A percentile compares a stretch with the other conserved stretches of the same genome.
These are phyloP conservation scores for Listronotus bonariensis DNA, from an alignment of 1,140 invertebrate species.

Conservation along the genomic window DNA sequence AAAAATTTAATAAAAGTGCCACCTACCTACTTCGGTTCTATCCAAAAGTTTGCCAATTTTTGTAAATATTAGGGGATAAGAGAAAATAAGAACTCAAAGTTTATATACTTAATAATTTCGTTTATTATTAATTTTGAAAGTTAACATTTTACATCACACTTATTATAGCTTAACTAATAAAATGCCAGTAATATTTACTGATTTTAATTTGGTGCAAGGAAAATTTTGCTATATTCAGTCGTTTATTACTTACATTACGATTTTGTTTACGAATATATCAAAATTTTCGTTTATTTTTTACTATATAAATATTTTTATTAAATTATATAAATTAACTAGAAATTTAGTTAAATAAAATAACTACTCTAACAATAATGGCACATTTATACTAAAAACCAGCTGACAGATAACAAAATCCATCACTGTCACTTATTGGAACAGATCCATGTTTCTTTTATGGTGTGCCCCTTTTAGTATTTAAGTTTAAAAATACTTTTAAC, in stretches of 20 bases:
- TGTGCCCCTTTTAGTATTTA: slow-evolving; percentile 31
- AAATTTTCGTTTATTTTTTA: slow-evolving; percentile 45
- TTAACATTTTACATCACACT: slow-evolving; percentile 58
- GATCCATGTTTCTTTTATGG: slow-evolving; percentile 29
- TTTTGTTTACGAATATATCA: slow-evolving; percentile 43
- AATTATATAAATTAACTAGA: slow-evolving; percentile 50
- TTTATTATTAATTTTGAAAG: slow-evolving; percentile 57
- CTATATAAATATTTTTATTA: slow-evolving; percentile 40
- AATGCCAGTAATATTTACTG: slow-evolving; percentile 42
- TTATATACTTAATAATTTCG: slow-evolving; percentile 47
- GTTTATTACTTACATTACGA: slow-evolving; percentile 11
- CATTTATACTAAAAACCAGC: slow-evolving; percentile 48
- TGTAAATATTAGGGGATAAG: slow-evolving; percentile 2
- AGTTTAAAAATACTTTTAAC: slow-evolving; percentile 3
- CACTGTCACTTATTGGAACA: slow-evolving; percentile 47
- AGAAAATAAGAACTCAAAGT: not conserved
- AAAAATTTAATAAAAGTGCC: slow-evolving; percentile 48
- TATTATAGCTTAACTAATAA: slow-evolving; percentile 52
- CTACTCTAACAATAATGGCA: slow-evolving; percentile 54
- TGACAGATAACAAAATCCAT: slow-evolving; percentile 54
- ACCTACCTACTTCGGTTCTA: slow-evolving; percentile 48
- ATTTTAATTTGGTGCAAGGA: slow-evolving; percentile 47
- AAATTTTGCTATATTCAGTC: slow-evolving; percentile 52
- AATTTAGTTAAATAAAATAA: slow-evolving; percentile 51
- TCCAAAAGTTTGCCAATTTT: slow-evolving; percentile 41